phyloP scores from a whole-genome alignment of 2,888 invertebrate genomes.

The Tricholauxania praeusta region DNA sequence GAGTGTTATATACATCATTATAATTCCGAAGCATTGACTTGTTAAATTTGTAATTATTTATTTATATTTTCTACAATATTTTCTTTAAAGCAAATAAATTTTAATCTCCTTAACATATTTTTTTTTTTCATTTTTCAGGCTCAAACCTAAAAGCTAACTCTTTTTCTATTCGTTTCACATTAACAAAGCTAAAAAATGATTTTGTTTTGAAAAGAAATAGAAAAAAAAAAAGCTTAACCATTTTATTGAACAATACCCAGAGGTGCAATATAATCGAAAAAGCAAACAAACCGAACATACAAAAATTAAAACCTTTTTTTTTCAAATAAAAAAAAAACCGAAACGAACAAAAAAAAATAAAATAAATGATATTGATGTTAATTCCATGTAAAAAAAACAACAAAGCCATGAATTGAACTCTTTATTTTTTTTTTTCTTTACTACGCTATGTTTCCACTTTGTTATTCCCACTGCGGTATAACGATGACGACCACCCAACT shows the following conservation, averaged over 20 bases:
- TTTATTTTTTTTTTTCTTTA: background rate
- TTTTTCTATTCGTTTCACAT: no score
- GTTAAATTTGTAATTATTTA: no score
- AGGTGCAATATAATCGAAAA: constrained; percentile 8
- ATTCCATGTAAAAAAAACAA: constrained; percentile 21
- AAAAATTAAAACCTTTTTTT: no score
- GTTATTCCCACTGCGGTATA: background rate
- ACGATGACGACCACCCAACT: background rate
- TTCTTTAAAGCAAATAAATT: no score
- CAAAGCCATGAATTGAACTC: constrained; percentile 10
- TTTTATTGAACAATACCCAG: constrained; percentile 17
- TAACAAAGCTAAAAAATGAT: no score
- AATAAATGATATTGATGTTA: constrained; percentile 16
- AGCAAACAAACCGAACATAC: background rate
- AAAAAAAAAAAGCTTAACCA: constrained; percentile 14
- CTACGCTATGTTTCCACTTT: background rate
- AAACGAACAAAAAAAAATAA: background rate
- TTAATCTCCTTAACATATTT: no score
- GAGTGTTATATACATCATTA: no score
- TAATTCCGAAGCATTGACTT: no score
- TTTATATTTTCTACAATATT: no score
- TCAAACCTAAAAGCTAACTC: no score
- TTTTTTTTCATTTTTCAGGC: no score
- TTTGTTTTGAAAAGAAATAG: background rate
- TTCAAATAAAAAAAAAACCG: background rate